Percentiles rank a stretch among this genome's conserved stretches.
Evolutionary conservation across 2,113 vertebrate species (phyloP).

Genomic region (Nanger granti): DNA sequence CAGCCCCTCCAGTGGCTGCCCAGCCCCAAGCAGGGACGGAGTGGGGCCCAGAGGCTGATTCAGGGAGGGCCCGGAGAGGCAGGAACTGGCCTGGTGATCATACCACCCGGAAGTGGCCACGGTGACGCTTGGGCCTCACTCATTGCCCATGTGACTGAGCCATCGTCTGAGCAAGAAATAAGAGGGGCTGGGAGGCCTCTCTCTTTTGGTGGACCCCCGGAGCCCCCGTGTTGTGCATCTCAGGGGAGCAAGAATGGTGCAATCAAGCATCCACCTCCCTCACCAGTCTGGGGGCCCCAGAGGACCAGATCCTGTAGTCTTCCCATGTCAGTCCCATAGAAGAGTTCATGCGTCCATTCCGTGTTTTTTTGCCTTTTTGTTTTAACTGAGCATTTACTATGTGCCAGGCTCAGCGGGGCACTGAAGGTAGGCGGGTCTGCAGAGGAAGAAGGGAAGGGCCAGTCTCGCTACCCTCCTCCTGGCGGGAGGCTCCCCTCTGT

Average conservation of each 20-base stretch:
- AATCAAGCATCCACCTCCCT: accelerated
- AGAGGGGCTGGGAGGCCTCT: not conserved
- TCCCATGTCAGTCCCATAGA: not conserved
- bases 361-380: not conserved
- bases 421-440: not conserved
- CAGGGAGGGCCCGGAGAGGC: not conserved
- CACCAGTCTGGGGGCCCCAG: not conserved
- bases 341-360: accelerated
- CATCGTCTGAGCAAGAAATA: not conserved
- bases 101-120: not conserved
- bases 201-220: not conserved
- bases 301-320: no score
- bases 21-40: not conserved
- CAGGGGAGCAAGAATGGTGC: not conserved
- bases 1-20: not conserved
- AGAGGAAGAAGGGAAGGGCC: not conserved
- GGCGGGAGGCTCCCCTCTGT: not conserved
- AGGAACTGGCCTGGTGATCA: not conserved
- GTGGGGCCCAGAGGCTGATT: not conserved
- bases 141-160: not conserved
- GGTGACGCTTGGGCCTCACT: not conserved
- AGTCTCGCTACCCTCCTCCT: not conserved
- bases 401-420: not conserved
- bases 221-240: accelerated
- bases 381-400: not conserved